Conservation (phyloP, 1,140 invertebrate genomes). For the Caenorhabditis elegans region DNA sequence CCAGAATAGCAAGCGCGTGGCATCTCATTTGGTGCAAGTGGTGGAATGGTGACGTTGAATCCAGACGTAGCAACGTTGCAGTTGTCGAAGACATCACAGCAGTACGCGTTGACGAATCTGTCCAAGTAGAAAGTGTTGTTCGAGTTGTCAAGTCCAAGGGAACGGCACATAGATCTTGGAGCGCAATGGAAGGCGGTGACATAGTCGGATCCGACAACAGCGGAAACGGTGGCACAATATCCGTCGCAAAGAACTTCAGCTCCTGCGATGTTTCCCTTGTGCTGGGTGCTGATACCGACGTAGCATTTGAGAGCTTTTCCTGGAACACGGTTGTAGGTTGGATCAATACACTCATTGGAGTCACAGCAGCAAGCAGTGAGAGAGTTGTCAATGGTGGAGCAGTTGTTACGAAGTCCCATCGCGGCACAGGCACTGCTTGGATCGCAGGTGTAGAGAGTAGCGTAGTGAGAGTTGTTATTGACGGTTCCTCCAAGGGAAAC, state of each 20-base stretch:
- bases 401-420: constrained; percentile 45
- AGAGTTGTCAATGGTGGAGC: constrained; percentile 26
- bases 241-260: constrained; percentile 38
- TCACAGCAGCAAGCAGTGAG: constrained; percentile 46
- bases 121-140: not conserved
- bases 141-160: constrained; percentile 32
- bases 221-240: constrained; percentile 32
- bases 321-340: constrained; percentile 35
- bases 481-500: not conserved
- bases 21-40: constrained; percentile 12
- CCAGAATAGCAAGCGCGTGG: constrained; percentile 41
- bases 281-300: constrained; percentile 35
- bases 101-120: not conserved
- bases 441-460: constrained; percentile 42
- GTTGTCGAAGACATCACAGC: constrained; percentile 29
- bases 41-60: constrained; percentile 4
- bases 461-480: constrained; percentile 25
- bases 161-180: constrained; percentile 35
- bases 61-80: constrained; percentile 26
- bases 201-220: not conserved
- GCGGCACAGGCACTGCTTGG: constrained; percentile 33
- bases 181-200: constrained; percentile 42
- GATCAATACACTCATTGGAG: constrained; percentile 40
- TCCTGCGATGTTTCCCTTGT: not conserved
- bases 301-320: constrained; percentile 39